Evolutionary conservation across 2,113 vertebrate species (phyloP).

Genomic region (Tyrannus savana): DNA sequence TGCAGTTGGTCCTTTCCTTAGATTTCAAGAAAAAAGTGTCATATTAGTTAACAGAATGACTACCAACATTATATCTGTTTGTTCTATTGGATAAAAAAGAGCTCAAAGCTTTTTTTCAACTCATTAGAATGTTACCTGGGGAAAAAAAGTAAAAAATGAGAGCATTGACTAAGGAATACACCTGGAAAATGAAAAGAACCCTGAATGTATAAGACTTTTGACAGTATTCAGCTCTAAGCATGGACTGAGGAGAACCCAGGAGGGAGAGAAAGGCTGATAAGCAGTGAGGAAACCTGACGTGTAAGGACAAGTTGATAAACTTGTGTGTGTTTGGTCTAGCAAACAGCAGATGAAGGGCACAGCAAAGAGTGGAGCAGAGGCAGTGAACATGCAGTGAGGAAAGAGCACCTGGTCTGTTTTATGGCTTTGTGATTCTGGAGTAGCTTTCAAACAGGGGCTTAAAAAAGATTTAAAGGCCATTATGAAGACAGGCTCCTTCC

Average conservation of each 20-base stretch:
- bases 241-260: background rate
- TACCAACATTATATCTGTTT: background rate
- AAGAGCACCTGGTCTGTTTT: background rate
- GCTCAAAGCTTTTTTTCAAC: background rate
- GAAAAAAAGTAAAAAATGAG: background rate
- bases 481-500: background rate
- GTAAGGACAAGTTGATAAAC: conserved; percentile 15
- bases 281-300: background rate
- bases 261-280: background rate
- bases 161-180: background rate
- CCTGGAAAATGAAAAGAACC: background rate
- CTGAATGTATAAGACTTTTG: background rate
- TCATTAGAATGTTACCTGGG: background rate
- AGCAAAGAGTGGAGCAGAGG: background rate
- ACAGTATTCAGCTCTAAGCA: background rate
- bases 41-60: background rate
- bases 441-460: background rate
- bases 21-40: background rate
- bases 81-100: background rate
- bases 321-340: background rate
- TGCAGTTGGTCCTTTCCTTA: background rate
- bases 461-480: background rate
- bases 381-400: background rate
- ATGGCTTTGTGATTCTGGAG: background rate
- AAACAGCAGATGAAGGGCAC: background rate